phyloP scores from a whole-genome alignment of 2,888 invertebrate species.

The Xanthia togata region DNA sequence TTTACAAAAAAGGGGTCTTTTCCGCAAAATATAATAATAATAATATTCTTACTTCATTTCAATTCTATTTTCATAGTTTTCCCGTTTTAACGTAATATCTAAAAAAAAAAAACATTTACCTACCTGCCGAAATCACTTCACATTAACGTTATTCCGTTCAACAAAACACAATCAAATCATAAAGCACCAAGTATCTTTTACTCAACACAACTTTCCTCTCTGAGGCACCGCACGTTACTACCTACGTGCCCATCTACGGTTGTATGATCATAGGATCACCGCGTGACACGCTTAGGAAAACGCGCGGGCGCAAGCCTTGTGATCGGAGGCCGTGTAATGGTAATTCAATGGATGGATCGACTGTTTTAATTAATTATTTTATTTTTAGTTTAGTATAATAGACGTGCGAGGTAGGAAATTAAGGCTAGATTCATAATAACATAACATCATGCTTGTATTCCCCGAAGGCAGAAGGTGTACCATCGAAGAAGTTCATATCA shows the following conservation, averaged over 20 bases:
- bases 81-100: neutral
- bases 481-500: too few species aligned
- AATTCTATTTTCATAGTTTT: neutral
- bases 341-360: slow-evolving; percentile 34
- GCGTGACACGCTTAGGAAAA: slow-evolving; percentile 52
- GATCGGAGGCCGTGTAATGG: slow-evolving; percentile 39
- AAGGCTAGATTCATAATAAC: too few species aligned
- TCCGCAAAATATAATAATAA: neutral
- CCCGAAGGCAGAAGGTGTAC: too few species aligned
- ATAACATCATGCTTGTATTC: too few species aligned
- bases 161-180: neutral
- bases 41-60: neutral
- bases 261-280: slow-evolving; percentile 8
- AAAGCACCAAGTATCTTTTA: neutral
- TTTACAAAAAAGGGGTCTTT: neutral
- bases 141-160: neutral
- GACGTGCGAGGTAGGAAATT: too few species aligned
- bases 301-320: slow-evolving; percentile 42
- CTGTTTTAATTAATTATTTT: slow-evolving; percentile 17
- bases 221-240: slow-evolving; percentile 38
- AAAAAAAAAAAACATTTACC: neutral
- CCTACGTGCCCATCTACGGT: slow-evolving; percentile 48
- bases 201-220: slow-evolving; percentile 31
- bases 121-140: neutral
- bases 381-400: neutral